These are phyloP conservation scores for Dicycla oo DNA, from an alignment of 2,888 invertebrate genomes.

Conservation along the genomic window DNA sequence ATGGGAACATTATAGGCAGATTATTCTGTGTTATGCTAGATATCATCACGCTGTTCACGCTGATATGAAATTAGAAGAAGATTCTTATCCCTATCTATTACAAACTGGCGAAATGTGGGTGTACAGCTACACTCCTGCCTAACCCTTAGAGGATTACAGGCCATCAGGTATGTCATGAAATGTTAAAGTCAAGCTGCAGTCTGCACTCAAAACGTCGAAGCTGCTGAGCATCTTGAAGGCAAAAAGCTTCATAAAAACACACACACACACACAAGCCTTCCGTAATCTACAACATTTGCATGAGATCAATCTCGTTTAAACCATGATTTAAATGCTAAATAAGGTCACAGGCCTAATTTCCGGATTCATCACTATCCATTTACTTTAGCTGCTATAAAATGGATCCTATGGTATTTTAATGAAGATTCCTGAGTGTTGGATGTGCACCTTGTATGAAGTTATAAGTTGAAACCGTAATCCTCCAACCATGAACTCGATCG, in stretches of 20 bases:
- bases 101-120: too few species aligned
- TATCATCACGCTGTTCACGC: too few species aligned
- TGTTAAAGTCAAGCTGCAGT: too few species aligned
- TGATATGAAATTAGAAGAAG: too few species aligned
- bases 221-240: constrained; percentile 20
- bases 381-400: background rate
- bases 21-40: too few species aligned
- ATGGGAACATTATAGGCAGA: too few species aligned
- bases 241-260: background rate
- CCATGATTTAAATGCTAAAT: constrained; percentile 7
- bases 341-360: constrained; percentile 29
- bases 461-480: background rate
- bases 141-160: too few species aligned
- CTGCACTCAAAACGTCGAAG: background rate
- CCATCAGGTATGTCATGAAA: too few species aligned
- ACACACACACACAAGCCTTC: constrained; percentile 4
- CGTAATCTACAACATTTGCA: constrained; percentile 32
- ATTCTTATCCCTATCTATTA: too few species aligned
- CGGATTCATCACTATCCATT: constrained; percentile 27
- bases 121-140: too few species aligned
- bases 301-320: constrained; percentile 31
- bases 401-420: constrained; percentile 22
- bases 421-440: constrained; percentile 9
- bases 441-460: constrained; percentile 2
- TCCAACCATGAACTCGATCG: constrained; percentile 34